Evolutionary conservation across 2,888 invertebrate species (phyloP).

Genomic region (Tinea pellionella): DNA sequence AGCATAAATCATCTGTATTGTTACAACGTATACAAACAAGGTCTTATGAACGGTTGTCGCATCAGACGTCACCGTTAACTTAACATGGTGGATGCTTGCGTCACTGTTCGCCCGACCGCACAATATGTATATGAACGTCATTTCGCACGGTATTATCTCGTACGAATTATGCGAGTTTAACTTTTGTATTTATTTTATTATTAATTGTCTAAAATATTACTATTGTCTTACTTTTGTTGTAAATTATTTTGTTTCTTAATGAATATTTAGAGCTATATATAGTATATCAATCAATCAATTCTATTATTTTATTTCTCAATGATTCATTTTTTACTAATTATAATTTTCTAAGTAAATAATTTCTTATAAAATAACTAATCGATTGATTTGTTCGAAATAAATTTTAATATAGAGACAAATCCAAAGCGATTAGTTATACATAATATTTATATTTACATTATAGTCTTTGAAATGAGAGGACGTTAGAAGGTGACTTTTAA

Average conservation of each 20-base stretch:
- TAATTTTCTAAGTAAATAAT: too few species aligned
- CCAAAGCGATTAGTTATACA: neutral
- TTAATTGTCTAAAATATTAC: too few species aligned
- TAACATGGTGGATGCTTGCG: neutral
- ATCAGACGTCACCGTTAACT: constrained; percentile 14
- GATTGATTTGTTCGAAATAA: too few species aligned
- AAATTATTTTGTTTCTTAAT: too few species aligned
- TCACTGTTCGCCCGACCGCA: neutral
- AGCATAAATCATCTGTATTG: constrained; percentile 7
- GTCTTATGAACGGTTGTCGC: constrained; percentile 12
- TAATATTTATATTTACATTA: constrained; percentile 10
- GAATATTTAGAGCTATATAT: too few species aligned
- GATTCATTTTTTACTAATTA: too few species aligned
- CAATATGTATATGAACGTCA: neutral
- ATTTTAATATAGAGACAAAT: neutral
- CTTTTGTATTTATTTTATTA: too few species aligned
- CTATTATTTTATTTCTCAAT: too few species aligned
- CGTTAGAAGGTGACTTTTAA: constrained; percentile 11
- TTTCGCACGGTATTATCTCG: neutral
- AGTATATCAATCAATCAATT: too few species aligned
- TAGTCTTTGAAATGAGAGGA: neutral
- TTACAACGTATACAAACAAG: constrained; percentile 10
- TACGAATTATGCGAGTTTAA: neutral
- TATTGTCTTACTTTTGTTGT: too few species aligned
- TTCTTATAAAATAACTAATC: too few species aligned